These are phyloP conservation scores for Neoaliturus tenellus DNA, from an alignment of 2,888 invertebrate genomes.

Conservation along the genomic window DNA sequence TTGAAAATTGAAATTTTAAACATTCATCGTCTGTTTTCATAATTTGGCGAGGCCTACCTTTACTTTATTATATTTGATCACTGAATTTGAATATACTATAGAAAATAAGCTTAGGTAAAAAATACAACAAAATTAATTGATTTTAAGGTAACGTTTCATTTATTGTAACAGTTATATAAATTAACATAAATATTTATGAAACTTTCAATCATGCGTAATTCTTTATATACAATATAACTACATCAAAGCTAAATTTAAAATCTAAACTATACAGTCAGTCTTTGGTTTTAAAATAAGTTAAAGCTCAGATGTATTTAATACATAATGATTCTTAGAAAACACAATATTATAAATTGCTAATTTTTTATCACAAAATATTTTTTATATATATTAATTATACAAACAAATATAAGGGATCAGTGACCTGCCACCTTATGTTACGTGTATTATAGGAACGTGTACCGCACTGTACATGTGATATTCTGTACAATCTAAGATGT, in stretches of 20 bases:
- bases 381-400: not conserved
- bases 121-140: too few species aligned
- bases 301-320: not conserved
- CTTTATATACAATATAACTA: not conserved
- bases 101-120: too few species aligned
- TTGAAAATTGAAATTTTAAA: too few species aligned
- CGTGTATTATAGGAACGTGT: not conserved
- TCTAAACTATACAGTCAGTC: not conserved
- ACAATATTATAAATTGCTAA: not conserved
- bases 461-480: not conserved
- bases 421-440: not conserved
- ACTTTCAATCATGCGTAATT: not conserved
- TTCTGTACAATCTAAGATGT: not conserved
- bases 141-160: not conserved
- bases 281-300: not conserved
- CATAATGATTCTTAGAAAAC: not conserved
- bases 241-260: not conserved
- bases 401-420: not conserved
- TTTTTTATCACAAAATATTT: not conserved
- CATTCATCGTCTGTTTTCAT: too few species aligned
- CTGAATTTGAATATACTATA: too few species aligned
- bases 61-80: too few species aligned
- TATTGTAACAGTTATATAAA: slow-evolving; percentile 24
- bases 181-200: slow-evolving; percentile 2
- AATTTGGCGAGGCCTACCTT: too few species aligned